phyloP scores from a whole-genome alignment of 2,113 vertebrate species.

The Caracal caracal region DNA sequence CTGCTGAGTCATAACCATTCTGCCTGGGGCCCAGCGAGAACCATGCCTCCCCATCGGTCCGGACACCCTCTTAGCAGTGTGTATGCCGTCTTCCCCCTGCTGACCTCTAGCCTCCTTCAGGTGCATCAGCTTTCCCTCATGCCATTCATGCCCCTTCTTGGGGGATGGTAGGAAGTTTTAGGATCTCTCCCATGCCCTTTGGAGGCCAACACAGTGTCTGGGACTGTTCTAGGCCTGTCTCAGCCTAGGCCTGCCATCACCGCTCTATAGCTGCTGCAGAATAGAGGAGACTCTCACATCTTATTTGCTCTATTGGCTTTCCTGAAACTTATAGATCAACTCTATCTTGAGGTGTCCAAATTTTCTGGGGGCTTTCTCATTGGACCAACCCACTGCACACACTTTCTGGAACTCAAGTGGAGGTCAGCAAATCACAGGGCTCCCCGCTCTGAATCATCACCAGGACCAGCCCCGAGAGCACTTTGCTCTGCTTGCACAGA shows the following conservation, averaged over 20 bases:
- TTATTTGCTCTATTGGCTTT: not conserved
- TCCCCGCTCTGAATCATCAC: not conserved
- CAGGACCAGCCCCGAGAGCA: accelerated
- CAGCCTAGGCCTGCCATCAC: not conserved
- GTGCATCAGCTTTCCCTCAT: not conserved
- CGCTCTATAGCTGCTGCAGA: accelerated
- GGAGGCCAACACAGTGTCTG: too few species aligned
- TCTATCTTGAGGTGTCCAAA: not conserved
- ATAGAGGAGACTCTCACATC: not conserved
- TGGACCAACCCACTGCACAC: too few species aligned
- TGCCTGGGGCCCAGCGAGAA: too few species aligned
- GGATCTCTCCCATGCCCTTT: not conserved
- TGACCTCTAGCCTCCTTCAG: not conserved
- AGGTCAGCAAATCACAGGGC: not conserved
- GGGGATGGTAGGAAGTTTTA: not conserved
- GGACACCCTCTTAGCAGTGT: not conserved
- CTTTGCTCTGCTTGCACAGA: not conserved
- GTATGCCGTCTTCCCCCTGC: not conserved
- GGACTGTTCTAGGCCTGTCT: not conserved
- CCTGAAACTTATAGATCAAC: not conserved
- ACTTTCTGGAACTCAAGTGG: not conserved
- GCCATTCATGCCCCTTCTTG: not conserved
- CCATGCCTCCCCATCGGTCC: too few species aligned
- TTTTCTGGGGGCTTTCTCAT: not conserved
- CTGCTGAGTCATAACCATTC: not conserved